Base-by-base conservation (phyloP, 2,797 vertebrate species). In the Microhierax caerulescens region DNA sequence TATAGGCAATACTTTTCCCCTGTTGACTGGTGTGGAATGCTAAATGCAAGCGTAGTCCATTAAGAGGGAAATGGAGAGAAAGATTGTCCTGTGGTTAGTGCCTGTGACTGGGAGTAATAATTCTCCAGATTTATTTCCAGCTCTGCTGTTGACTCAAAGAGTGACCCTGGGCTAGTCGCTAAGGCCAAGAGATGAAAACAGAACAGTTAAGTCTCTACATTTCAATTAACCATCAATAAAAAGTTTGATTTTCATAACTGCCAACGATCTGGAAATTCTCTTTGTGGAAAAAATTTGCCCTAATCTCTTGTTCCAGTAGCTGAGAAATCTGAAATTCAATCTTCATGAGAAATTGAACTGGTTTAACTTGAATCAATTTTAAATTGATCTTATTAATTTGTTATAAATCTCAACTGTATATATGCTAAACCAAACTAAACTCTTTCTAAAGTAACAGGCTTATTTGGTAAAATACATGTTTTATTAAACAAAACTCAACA, bases 41-140 rank as follows among this genome's bases (percentile, higher is more conserved):
- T 90, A 93, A 92, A 84, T 45, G 50, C 69, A 91, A 96, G 93
- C 34, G 68, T 72, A 90, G 93, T 95, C 91, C 90, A 93, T 95
- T 95, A 97, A 95, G 95, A 93, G 63, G 72, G 63, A 96, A 97
- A 97, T 76, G 65, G 90, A 54, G 68, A 95, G 74, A 95, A 95
- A 93, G 90, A 88, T 41, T 89, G 74, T 88, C 91, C 77, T 65
- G 53, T 51, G 78, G 65, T 93, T 94, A 91, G 87, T 73, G 93
- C 39, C 83, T 93, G 48, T 83, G 81, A 80, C 84, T 76, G 85
- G 68, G 68, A 95, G 82, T n/a, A 78, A 94, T 95, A 97, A 97
- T 56, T 95, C 91, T 95, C 88, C 14, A 32, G 65, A 81, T 94
- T 91, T 93, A 86, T 86, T 95, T 97, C 88, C 80, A 95, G 32